Evolutionary conservation across 1,140 invertebrate genomes (phyloP).

Genomic region (Meloidogyne floridensis): DNA sequence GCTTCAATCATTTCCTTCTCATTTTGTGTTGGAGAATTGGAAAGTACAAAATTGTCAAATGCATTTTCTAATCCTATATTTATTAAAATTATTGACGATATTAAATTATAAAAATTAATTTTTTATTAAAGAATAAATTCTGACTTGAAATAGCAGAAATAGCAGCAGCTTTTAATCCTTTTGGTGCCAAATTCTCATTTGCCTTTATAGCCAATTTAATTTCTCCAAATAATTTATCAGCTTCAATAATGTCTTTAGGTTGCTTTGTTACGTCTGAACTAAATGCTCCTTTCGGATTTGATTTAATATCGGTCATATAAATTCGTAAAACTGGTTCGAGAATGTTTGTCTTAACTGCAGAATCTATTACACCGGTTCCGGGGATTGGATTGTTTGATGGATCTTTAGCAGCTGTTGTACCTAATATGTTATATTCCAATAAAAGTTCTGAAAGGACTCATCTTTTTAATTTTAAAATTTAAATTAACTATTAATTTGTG

Average conservation of each 20-base stretch:
- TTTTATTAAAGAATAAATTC: not conserved
- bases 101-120: too few species aligned
- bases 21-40: not conserved
- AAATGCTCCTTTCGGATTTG: not conserved
- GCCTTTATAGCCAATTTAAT: not conserved
- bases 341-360: not conserved
- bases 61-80: slow-evolving; percentile 8
- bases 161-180: not conserved
- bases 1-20: not conserved
- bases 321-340: not conserved
- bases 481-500: not conserved
- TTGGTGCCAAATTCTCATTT: not conserved
- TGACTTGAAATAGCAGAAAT: not conserved
- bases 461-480: too few species aligned
- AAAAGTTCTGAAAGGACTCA: not conserved
- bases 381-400: not conserved
- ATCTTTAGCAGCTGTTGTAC: not conserved
- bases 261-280: not conserved
- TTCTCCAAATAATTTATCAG: not conserved
- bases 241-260: not conserved
- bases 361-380: not conserved
- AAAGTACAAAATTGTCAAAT: not conserved
- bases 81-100: too few species aligned
- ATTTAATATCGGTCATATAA: not conserved
- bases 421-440: not conserved